Conservation (phyloP, 1,140 invertebrate genomes). For the Agrypnia vestita region DNA sequence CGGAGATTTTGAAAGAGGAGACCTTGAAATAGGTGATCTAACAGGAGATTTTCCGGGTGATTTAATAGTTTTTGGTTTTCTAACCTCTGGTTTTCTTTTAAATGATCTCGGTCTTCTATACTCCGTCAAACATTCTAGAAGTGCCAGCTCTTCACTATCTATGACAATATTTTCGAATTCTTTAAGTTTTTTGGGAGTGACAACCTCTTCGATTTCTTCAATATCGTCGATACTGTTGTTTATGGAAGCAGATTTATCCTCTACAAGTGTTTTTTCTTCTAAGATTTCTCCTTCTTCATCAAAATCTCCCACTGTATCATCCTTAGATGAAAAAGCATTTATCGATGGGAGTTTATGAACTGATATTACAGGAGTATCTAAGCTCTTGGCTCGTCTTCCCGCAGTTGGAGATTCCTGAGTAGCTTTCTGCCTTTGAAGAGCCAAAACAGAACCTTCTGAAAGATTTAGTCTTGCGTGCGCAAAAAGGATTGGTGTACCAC, state of each 20-base stretch:
- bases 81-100: constrained; percentile 70
- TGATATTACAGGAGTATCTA: constrained; percentile 87
- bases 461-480: constrained; percentile 84
- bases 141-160: constrained; percentile 73
- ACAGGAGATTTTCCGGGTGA: constrained; percentile 56
- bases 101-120: constrained; percentile 71
- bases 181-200: constrained; percentile 59
- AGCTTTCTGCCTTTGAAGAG: constrained; percentile 82
- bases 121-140: constrained; percentile 72
- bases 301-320: constrained; percentile 84
- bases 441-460: constrained; percentile 85
- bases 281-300: constrained; percentile 79
- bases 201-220: constrained; percentile 73
- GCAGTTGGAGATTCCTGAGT: constrained; percentile 81
- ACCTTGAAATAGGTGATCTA: constrained; percentile 64
- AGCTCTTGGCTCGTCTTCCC: constrained; percentile 84
- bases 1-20: constrained; percentile 71
- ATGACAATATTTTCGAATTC: constrained; percentile 71
- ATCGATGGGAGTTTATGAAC: constrained; percentile 84
- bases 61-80: constrained; percentile 64
- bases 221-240: constrained; percentile 71
- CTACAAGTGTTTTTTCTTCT: constrained; percentile 73
- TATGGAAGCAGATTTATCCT: constrained; percentile 65
- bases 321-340: constrained; percentile 90
- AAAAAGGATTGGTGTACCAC: constrained; percentile 85